phyloP scores from a whole-genome alignment of 2,888 invertebrate species.

The Poecilobothrus nobilitatus region DNA sequence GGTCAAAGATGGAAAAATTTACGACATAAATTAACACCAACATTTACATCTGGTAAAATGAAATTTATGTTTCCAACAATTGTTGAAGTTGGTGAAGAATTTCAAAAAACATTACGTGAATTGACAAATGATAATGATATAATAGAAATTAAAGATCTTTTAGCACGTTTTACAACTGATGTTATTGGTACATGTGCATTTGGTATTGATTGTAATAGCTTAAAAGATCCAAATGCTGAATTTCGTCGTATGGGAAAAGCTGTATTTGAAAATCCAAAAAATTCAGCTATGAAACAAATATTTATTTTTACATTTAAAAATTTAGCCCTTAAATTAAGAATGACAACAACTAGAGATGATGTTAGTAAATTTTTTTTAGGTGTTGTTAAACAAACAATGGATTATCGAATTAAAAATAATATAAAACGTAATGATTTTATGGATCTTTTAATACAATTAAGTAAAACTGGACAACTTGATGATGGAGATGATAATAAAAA shows the following conservation, averaged over 20 bases:
- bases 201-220: conserved; percentile 38
- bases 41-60: conserved; percentile 43
- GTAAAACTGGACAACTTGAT: conserved; percentile 33
- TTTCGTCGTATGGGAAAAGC: conserved; percentile 27
- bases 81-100: conserved; percentile 25
- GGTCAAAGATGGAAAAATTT: conserved; percentile 41
- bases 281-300: conserved; percentile 5
- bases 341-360: conserved; percentile 25
- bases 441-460: conserved; percentile 18
- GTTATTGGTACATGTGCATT: conserved; percentile 42
- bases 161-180: conserved; percentile 42
- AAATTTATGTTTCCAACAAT: conserved; percentile 37
- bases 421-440: conserved; percentile 20
- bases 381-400: conserved; percentile 18
- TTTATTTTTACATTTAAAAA: conserved; percentile 15
- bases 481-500: neutral
- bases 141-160: conserved; percentile 36
- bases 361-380: conserved; percentile 17
- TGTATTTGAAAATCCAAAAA: conserved; percentile 17
- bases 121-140: conserved; percentile 16
- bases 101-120: conserved; percentile 24
- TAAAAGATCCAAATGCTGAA: conserved; percentile 31
- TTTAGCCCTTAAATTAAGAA: conserved; percentile 25
- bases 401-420: conserved; percentile 18
- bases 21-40: conserved; percentile 38